These are phyloP conservation scores for Galagoides demidoff DNA, from an alignment of 2,797 vertebrate species.

Conservation along the genomic window DNA sequence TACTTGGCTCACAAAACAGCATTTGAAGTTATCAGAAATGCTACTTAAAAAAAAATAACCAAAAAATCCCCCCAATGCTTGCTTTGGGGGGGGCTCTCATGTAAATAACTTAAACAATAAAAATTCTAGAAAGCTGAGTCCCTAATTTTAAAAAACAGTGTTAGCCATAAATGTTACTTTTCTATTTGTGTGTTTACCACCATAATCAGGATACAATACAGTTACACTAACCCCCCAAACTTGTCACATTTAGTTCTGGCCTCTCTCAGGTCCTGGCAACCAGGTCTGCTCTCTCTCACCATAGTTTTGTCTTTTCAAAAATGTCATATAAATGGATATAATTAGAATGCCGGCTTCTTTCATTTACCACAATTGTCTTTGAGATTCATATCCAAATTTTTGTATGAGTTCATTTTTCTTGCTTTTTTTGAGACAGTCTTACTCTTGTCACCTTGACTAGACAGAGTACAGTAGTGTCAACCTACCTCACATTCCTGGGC, in stretches of 20 bases:
- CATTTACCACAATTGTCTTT: not conserved
- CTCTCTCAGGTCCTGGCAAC: not conserved
- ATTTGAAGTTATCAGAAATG: constrained; percentile 1
- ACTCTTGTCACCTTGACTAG: no score
- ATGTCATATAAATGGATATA: not conserved
- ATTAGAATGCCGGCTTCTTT: constrained; percentile 4
- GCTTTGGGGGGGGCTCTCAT: not conserved
- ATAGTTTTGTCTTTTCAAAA: not conserved
- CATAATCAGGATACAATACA: not conserved
- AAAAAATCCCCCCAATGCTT: not conserved
- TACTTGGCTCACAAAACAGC: constrained; percentile 51
- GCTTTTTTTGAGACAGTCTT: not conserved
- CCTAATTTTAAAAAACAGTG: not conserved
- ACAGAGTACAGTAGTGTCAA: no score
- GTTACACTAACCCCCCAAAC: not conserved
- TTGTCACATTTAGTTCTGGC: not conserved
- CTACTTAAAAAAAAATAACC: not conserved
- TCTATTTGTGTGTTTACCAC: not conserved
- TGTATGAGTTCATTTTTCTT: not conserved
- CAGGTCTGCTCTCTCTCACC: not conserved
- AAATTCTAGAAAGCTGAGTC: constrained; percentile 27
- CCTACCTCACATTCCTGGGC: no score
- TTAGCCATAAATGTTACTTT: not conserved
- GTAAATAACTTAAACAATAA: not conserved
- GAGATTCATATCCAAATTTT: not conserved